These are phyloP conservation scores for Apogon hyalosoma DNA, from an alignment of 2,797 vertebrate species.

Conservation along the genomic window DNA sequence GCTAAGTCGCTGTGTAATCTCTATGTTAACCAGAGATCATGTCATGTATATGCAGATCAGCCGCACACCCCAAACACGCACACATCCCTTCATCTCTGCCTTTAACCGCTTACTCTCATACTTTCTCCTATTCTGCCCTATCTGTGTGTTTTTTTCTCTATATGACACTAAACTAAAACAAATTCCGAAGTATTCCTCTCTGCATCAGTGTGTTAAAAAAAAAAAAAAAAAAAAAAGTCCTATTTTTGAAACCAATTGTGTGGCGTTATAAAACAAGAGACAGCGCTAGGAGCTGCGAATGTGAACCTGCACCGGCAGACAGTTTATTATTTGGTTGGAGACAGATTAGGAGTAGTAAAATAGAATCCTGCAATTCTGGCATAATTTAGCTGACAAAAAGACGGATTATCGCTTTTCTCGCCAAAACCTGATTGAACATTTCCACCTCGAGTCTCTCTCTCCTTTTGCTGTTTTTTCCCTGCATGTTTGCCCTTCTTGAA, in stretches of 20 bases:
- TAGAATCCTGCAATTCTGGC: conserved; percentile 48
- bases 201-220: background rate
- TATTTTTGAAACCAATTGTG: conserved; percentile 51
- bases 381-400: conserved; percentile 67
- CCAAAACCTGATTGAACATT: conserved; percentile 46
- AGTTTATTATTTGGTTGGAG: conserved; percentile 57
- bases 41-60: conserved; percentile 58
- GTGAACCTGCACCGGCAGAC: conserved; percentile 44
- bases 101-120: background rate
- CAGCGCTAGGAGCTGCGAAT: conserved; percentile 33
- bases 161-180: background rate
- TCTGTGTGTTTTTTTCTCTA: background rate
- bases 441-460: conserved; percentile 4
- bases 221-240: conserved; percentile 1
- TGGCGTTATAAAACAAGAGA: conserved; percentile 51
- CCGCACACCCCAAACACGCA: background rate
- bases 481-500: background rate
- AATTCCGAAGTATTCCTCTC: conserved; percentile 26
- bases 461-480: background rate
- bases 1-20: conserved; percentile 71
- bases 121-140: background rate
- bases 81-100: conserved; percentile 14
- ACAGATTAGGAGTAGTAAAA: conserved; percentile 64
- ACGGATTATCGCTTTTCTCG: conserved; percentile 49
- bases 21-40: conserved; percentile 69